Conservation (phyloP, 2,888 invertebrate genomes). For the Lasius platythorax region DNA sequence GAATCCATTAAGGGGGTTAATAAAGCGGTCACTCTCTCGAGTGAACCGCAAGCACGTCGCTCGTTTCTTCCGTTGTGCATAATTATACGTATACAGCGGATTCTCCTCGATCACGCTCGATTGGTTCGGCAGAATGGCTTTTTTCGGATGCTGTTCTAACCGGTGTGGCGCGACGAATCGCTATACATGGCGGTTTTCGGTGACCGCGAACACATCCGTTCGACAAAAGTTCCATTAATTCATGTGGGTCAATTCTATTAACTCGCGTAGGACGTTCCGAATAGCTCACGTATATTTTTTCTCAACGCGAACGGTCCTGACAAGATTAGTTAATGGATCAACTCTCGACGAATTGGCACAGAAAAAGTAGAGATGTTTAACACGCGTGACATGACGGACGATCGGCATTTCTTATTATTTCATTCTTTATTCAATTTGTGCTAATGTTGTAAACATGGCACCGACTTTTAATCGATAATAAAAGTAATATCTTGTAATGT, state of each 20-base stretch:
- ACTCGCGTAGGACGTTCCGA: background rate
- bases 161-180: constrained; percentile 39
- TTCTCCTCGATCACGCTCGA: constrained; percentile 26
- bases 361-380: background rate
- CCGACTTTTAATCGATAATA: background rate
- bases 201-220: constrained; percentile 14
- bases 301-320: background rate
- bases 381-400: background rate
- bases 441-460: background rate
- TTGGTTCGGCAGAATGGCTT: background rate
- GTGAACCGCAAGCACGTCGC: constrained; percentile 49
- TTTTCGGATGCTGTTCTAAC: constrained; percentile 22
- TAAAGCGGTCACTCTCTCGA: constrained; percentile 18
- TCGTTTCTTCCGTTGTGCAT: constrained; percentile 40
- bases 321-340: background rate
- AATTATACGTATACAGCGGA: constrained; percentile 44
- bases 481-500: background rate
- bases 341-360: background rate
- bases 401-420: background rate
- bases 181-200: background rate
- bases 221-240: constrained; percentile 27
- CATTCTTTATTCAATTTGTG: background rate
- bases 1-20: constrained; percentile 59
- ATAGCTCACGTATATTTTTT: background rate
- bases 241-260: constrained; percentile 16